phyloP scores from a whole-genome alignment of 2,113 vertebrate species.

The Anser cygnoides region DNA sequence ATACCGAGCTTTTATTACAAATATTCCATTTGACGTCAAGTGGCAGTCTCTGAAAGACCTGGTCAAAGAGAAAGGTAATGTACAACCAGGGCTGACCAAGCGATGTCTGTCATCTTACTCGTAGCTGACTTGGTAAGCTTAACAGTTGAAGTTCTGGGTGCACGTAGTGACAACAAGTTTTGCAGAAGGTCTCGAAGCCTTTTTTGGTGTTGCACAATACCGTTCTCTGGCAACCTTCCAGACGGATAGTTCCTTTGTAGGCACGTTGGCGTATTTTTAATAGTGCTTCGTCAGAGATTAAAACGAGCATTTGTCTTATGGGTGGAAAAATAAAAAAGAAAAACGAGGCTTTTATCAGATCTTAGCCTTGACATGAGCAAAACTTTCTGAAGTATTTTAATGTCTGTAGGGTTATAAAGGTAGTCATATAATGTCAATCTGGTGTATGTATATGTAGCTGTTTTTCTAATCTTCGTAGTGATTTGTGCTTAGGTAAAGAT shows the following conservation, averaged over 20 bases:
- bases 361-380: background rate
- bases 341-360: background rate
- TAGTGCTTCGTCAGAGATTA: background rate
- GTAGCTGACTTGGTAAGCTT: slow-evolving; percentile 43
- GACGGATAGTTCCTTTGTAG: background rate
- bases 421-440: background rate
- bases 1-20: slow-evolving; percentile 97
- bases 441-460: background rate
- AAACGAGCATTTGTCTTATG: background rate
- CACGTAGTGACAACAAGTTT: background rate
- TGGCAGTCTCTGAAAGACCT: slow-evolving; percentile 98
- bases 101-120: slow-evolving; percentile 59
- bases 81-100: slow-evolving; percentile 50
- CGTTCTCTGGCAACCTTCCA: slow-evolving; percentile 36
- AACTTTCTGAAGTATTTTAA: slow-evolving; percentile 18
- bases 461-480: slow-evolving; percentile 21
- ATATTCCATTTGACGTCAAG: slow-evolving; percentile 97
- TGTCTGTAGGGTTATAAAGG: background rate
- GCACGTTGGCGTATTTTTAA: slow-evolving; percentile 32
- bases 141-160: slow-evolving; percentile 47
- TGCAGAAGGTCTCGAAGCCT: slow-evolving; percentile 2
- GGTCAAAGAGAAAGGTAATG: slow-evolving; percentile 98
- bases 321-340: background rate
- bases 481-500: slow-evolving; percentile 29
- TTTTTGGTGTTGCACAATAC: background rate